Conservation (phyloP, 2,888 invertebrate species). For the Charanyca ferruginea region DNA sequence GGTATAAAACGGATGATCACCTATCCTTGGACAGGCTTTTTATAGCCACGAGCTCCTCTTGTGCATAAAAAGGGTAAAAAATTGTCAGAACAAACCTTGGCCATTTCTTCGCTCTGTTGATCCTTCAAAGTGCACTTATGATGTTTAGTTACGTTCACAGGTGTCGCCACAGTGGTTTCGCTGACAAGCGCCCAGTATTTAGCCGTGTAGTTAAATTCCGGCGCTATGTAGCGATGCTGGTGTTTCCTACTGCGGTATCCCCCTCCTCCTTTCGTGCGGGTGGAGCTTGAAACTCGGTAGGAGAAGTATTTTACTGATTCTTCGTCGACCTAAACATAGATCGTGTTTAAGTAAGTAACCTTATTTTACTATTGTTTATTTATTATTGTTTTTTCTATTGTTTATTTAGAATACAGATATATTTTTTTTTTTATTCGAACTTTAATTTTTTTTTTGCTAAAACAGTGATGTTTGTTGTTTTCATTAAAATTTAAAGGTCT, state of each 20-base stretch:
- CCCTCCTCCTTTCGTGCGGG: conserved; percentile 85
- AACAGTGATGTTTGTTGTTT: no score
- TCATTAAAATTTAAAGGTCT: no score
- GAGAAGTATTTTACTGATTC: conserved; percentile 86
- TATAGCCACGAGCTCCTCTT: no score
- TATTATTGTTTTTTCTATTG: no score
- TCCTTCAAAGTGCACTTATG: conserved; percentile 87
- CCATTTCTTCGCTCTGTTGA: conserved; percentile 84
- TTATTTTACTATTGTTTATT: no score
- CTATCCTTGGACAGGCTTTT: no score
- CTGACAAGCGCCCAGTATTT: conserved; percentile 88
- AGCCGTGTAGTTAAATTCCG: conserved; percentile 87
- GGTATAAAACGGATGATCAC: no score
- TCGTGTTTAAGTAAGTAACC: not conserved
- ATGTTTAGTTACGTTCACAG: conserved; percentile 79
- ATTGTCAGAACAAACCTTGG: conserved; percentile 74
- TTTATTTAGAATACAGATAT: no score
- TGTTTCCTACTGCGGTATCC: conserved; percentile 85
- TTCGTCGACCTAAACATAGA: conserved; percentile 78
- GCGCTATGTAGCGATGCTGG: conserved; percentile 87
- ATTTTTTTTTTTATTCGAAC: no score
- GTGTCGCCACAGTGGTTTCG: conserved; percentile 82
- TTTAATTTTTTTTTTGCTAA: no score
- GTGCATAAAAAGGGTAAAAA: no score
- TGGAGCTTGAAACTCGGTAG: conserved; percentile 87